Base-by-base conservation (phyloP, 2,888 invertebrate genomes). In the Heteromurus nitidus region DNA sequence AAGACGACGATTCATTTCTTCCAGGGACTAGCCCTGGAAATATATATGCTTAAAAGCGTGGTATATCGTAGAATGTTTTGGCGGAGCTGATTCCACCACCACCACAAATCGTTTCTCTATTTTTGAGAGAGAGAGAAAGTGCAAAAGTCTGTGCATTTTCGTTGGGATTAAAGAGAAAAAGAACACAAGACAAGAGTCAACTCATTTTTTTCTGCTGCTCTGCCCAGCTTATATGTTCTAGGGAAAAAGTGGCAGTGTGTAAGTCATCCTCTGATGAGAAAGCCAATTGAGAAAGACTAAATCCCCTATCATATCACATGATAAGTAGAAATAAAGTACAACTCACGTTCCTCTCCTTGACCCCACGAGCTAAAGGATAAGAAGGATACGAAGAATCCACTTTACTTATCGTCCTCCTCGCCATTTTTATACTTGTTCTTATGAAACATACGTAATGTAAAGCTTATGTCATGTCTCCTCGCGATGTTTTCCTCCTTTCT, bases 101-200 rank as follows among this genome's bases (percentile, higher is more conserved):
- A n/a, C n/a, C n/a, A n/a, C n/a, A n/a, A n/a, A n/a, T n/a, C n/a
- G n/a, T n/a, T n/a, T n/a, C n/a, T n/a, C n/a, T n/a, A n/a, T n/a
- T n/a, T n/a, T n/a, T 3, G n/a, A 47, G 47, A 47, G 3, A 47
- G 3, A 47, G 64, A 16, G 31, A 64, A 73, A 73, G 62, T 73
- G 73, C 73, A 73, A 73, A 73, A 64, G 73, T 73, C 73, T 36
- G 50, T 73, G 73, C 64, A 73, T 62, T 64, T 64, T 73, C 50
- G 24, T 31, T 31, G 64, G 73, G 73, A 73, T 73, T 73, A 73
- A 73, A 62, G 30, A n/a, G n/a, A 36, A 62, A 18, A 13, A 47
- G 7, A n/a, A n/a, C n/a, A n/a, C n/a, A n/a, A n/a, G n/a, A n/a
- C n/a, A n/a, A 13, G n/a, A 62, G 64, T 50, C 72, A 64, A 50